Evolutionary conservation across 2,888 invertebrate genomes (phyloP).

Genomic region (Prosapia bicincta): DNA sequence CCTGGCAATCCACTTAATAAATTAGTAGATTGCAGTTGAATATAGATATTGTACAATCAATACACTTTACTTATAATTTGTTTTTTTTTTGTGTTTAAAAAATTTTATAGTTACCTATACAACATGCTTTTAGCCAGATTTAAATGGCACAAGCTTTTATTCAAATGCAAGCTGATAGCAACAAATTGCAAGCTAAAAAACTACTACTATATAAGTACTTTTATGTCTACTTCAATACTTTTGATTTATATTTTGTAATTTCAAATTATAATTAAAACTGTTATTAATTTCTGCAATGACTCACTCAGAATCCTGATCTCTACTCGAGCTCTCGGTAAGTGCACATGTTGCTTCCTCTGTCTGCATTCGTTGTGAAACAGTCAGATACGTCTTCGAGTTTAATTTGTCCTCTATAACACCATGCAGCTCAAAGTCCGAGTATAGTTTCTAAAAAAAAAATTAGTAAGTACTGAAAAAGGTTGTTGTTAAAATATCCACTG

Average conservation of each 20-base stretch:
- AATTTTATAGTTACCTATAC: background rate
- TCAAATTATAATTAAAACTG: background rate
- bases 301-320: conserved; percentile 63
- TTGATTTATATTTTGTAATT: background rate
- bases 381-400: conserved; percentile 93
- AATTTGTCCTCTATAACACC: conserved; percentile 97
- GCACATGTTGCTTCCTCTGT: conserved; percentile 95
- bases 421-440: conserved; percentile 98
- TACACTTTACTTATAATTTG: no score
- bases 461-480: no score
- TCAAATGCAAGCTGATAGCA: background rate
- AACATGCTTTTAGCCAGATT: background rate
- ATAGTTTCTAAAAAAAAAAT: conserved; percentile 99
- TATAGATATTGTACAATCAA: no score
- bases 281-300: conserved; percentile 24
- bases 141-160: background rate
- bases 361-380: conserved; percentile 89
- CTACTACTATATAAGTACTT: background rate
- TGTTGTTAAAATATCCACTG: no score
- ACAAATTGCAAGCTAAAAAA: background rate
- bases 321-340: conserved; percentile 70
- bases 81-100: no score
- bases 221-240: background rate
- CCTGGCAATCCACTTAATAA: background rate
- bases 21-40: background rate